Percentiles rank a stretch among this genome's conserved stretches.
Evolutionary conservation across 2,113 vertebrate species (phyloP).

Genomic region (Sardina pilchardus): DNA sequence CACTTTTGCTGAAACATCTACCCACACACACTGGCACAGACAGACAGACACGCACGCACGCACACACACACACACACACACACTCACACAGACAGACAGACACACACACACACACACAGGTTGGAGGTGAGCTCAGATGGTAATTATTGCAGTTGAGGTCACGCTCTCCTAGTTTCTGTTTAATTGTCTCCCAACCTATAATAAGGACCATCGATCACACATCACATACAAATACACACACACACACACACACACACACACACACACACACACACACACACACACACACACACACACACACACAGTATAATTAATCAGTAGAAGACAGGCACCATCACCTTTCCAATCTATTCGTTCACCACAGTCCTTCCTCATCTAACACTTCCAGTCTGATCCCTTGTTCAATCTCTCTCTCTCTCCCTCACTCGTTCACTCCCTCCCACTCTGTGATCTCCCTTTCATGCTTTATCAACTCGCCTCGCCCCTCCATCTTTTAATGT

Average conservation of each 20-base stretch:
- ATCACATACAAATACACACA: background rate
- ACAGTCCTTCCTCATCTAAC: slow-evolving; percentile 3
- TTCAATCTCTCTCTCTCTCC: background rate
- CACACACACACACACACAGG: background rate
- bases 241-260: background rate
- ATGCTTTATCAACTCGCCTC: background rate
- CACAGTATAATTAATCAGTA: background rate
- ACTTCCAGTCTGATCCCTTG: slow-evolving; percentile 9
- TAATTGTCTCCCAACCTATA: slow-evolving; percentile 66
- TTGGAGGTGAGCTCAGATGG: slow-evolving; percentile 19
- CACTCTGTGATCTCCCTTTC: background rate
- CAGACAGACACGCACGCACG: background rate
- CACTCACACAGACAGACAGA: background rate
- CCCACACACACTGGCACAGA: background rate
- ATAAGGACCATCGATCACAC: slow-evolving; percentile 66
- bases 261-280: slow-evolving; percentile 6
- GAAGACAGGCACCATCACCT: slow-evolving; percentile 28
- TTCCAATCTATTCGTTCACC: background rate
- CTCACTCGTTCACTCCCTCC: background rate
- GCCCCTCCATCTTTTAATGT: slow-evolving; percentile 2
- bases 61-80: background rate
- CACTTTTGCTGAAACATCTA: too few relatives aligned
- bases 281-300: background rate
- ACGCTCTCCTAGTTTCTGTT: slow-evolving; percentile 47
- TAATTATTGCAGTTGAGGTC: slow-evolving; percentile 55